A percentile compares a stretch with the other conserved stretches of the same genome.
phyloP scores from a whole-genome alignment of 2,113 vertebrate species.

The Cardinalis cardinalis region DNA sequence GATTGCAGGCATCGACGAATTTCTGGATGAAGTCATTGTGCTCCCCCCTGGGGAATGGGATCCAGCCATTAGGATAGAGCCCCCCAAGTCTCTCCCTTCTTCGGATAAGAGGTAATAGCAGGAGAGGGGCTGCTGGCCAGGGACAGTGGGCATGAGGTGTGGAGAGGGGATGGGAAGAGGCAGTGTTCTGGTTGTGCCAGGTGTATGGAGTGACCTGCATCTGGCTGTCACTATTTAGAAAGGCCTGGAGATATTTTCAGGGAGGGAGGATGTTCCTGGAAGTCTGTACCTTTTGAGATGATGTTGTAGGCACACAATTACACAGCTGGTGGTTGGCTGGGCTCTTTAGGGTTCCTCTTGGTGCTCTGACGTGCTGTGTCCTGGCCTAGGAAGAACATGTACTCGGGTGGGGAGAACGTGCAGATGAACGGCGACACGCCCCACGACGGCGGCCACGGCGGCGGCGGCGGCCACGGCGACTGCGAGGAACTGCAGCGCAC shows the following conservation, averaged over 20 bases:
- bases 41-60: slow-evolving; percentile 98
- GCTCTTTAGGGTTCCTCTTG: too few species aligned
- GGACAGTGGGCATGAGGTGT: fast-evolving
- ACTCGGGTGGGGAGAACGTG: slow-evolving; percentile 84
- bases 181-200: fast-evolving
- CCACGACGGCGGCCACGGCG: slow-evolving; percentile 82
- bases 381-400: slow-evolving; percentile 90
- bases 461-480: slow-evolving; percentile 84
- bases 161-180: neutral
- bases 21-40: slow-evolving; percentile 97
- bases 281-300: neutral
- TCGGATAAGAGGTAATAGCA: slow-evolving; percentile 90
- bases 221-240: neutral
- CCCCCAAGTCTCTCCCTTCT: slow-evolving; percentile 92
- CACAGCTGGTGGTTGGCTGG: fast-evolving
- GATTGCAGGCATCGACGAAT: slow-evolving; percentile 95
- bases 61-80: slow-evolving; percentile 95
- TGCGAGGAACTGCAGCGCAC: slow-evolving; percentile 89
- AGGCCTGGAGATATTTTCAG: neutral
- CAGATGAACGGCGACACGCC: slow-evolving; percentile 95
- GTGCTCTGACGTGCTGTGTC: fast-evolving
- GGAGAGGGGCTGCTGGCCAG: neutral
- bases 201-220: neutral
- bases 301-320: neutral
- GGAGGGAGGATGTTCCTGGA: neutral